phyloP scores from a whole-genome alignment of 2,888 invertebrate genomes.

The Omphaloscelis lunosa region DNA sequence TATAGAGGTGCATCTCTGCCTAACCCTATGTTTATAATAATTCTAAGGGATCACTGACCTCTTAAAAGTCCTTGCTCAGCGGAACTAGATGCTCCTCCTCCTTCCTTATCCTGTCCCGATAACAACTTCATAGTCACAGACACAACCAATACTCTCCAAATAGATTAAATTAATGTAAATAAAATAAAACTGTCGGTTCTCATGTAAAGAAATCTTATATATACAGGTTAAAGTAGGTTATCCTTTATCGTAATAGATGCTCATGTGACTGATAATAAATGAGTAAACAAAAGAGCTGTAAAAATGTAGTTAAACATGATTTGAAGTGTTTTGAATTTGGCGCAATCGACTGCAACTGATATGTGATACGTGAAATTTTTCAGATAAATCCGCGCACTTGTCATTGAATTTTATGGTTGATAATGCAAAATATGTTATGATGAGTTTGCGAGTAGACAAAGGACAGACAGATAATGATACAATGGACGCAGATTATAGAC shows the following conservation, averaged over 20 bases:
- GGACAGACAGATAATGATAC: constrained; percentile 29
- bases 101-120: constrained; percentile 86
- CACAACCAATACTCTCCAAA: constrained; percentile 58
- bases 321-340: constrained; percentile 60
- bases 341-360: constrained; percentile 54
- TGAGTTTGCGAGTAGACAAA: constrained; percentile 36
- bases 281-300: constrained; percentile 65
- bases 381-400: constrained; percentile 36
- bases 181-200: constrained; percentile 74
- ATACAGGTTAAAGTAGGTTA: constrained; percentile 88
- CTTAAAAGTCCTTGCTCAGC: constrained; percentile 78
- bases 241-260: constrained; percentile 80
- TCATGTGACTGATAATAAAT: constrained; percentile 85
- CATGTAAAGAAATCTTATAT: constrained; percentile 81
- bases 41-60: constrained; percentile 71
- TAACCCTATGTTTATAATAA: neutral
- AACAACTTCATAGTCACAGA: constrained; percentile 79
- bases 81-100: constrained; percentile 73
- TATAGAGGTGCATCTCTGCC: neutral
- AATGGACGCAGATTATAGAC: neutral
- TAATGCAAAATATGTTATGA: constrained; percentile 34
- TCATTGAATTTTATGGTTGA: constrained; percentile 38
- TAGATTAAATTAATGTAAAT: constrained; percentile 64
- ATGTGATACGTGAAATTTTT: constrained; percentile 16
- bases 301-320: constrained; percentile 55